Evolutionary conservation across 2,113 vertebrate species (phyloP).

Genomic region (Haliaeetus leucogaster): DNA sequence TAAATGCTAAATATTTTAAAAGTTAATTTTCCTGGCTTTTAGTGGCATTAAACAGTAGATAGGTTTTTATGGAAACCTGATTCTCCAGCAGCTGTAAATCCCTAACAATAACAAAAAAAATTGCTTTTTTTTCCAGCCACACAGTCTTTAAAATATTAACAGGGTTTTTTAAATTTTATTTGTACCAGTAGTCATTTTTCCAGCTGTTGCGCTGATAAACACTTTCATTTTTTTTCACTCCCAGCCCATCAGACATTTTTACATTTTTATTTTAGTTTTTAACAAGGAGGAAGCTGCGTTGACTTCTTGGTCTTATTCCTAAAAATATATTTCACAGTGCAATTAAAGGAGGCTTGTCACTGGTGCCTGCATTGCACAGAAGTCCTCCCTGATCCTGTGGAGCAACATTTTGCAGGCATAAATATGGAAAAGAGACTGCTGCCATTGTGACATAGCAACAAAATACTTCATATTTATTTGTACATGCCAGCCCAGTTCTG

Average conservation of each 20-base stretch:
- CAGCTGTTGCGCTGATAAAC: slow-evolving; percentile 43
- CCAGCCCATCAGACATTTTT: neutral
- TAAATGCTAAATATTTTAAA: slow-evolving; percentile 2
- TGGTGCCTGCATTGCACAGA: neutral
- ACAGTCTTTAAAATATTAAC: slow-evolving; percentile 22
- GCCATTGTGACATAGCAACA: slow-evolving; percentile 1
- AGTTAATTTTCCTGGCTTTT: slow-evolving; percentile 8
- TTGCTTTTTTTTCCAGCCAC: neutral
- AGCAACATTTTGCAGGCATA: neutral
- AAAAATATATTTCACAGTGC: slow-evolving; percentile 27
- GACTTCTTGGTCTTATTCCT: slow-evolving; percentile 36
- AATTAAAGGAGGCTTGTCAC: slow-evolving; percentile 30
- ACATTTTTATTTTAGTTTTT: slow-evolving; percentile 31
- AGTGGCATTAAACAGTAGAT: neutral
- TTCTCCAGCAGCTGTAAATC: slow-evolving; percentile 14
- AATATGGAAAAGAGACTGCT: slow-evolving; percentile 1
- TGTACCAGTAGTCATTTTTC: slow-evolving; percentile 27
- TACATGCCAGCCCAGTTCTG: neutral
- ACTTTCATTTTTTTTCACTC: neutral
- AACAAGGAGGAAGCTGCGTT: neutral
- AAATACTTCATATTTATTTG: slow-evolving; percentile 30
- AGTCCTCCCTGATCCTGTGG: neutral
- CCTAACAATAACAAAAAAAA: neutral
- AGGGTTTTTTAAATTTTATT: neutral
- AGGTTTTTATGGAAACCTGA: neutral